Evolutionary conservation across 1,140 invertebrate species (phyloP), one percentile per base, ranked within the genome.

Genomic region (Trichoplusia ni): DNA sequence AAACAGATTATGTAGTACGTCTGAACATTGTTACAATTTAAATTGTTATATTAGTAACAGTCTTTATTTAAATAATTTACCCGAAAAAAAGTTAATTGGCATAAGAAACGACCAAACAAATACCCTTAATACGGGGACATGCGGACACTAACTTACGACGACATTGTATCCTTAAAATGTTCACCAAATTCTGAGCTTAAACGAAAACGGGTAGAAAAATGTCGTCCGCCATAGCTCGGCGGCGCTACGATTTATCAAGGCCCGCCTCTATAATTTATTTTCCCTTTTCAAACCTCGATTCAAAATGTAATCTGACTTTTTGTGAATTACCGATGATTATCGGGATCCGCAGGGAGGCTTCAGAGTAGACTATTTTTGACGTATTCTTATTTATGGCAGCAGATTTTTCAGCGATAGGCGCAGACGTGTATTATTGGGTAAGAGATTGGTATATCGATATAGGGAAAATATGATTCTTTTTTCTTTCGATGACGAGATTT

Each of bases 291-390:
- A 42, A 11, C 4, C 11, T 29, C 53, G 9, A 8, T 56, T 56
- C 9, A 56, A 33, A 53, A 56, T 38, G 51, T 56, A 56, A 42
- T 56, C 53, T 56, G 53, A 56, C 53, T 56, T 40, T 37, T 11
- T 56, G 3, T 9, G 21, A 37, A 56, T 40, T 42, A 56, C 29
- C 53, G 35, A 56, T 56, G 37, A 56, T 40, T 56, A 56, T 40
- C 53, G 46, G 29, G 8, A 25, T n/a, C 13, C 25, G 11, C 46
- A 13, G 1, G 46, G 46, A 25, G 29, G 25, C 19, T 4, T 1
- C 6, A 11, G 25, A 7, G 11, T 16, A 25, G 46, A 49, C 46
- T 49, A 23, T 14, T 49, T 31, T 9, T 49, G 46, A 49, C 46
- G 29, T 49, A 49, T 49, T 31, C 29, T 49, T 49, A 49, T 49